These are phyloP conservation scores for Potamilus streckersoni DNA, from an alignment of 1,140 invertebrate species.

Conservation along the genomic window DNA sequence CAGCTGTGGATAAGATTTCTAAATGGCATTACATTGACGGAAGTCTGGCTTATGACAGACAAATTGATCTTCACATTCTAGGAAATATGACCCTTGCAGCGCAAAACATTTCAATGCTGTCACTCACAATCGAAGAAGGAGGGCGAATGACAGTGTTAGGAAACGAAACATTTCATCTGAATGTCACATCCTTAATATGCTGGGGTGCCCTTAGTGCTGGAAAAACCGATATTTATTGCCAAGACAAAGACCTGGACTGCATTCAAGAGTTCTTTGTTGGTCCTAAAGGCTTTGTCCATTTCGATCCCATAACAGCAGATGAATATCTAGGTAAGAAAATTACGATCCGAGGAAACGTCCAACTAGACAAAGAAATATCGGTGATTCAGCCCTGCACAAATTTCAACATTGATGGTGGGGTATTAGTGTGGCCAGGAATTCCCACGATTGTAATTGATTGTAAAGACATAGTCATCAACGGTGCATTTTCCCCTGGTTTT, in stretches of 20 bases:
- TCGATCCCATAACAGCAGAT: slow-evolving; percentile 36
- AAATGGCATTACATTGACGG: slow-evolving; percentile 33
- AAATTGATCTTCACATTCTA: background rate
- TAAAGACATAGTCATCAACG: slow-evolving; percentile 44
- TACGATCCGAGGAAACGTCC: slow-evolving; percentile 32
- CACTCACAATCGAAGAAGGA: slow-evolving; percentile 3
- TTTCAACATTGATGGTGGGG: slow-evolving; percentile 37
- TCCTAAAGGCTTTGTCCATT: slow-evolving; percentile 25
- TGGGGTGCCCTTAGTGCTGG: background rate
- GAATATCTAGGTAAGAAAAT: slow-evolving; percentile 37
- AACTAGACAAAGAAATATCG: slow-evolving; percentile 34
- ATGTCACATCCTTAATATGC: slow-evolving; percentile 32
- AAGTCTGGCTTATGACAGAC: background rate
- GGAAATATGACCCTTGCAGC: background rate
- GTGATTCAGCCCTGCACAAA: slow-evolving; percentile 39
- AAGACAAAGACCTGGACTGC: slow-evolving; percentile 9
- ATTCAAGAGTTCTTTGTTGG: slow-evolving; percentile 38
- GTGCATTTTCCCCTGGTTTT: slow-evolving; percentile 34
- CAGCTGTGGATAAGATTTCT: slow-evolving; percentile 25
- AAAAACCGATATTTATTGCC: background rate
- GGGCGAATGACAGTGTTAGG: slow-evolving; percentile 16
- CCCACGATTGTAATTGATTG: slow-evolving; percentile 41
- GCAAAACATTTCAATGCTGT: slow-evolving; percentile 5
- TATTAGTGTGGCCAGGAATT: slow-evolving; percentile 32
- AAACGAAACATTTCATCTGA: slow-evolving; percentile 19